phyloP scores from a whole-genome alignment of 2,888 invertebrate species.

The Dendrolimus houi region DNA sequence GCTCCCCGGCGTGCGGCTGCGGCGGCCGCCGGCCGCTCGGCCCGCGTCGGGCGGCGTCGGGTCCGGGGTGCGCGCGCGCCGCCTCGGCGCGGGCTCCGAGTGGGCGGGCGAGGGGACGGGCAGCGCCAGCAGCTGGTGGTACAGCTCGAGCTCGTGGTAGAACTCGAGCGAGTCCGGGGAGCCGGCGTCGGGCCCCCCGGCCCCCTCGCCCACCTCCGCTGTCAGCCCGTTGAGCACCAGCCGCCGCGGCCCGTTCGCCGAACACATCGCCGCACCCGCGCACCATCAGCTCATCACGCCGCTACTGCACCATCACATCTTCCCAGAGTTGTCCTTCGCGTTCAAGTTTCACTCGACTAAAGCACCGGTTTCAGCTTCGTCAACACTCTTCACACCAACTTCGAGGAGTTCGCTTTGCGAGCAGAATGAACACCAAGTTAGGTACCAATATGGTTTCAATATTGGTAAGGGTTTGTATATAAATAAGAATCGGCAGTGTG shows the following conservation, averaged over 20 bases:
- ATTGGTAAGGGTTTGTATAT: too few relatives aligned
- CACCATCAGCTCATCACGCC: conserved; percentile 3
- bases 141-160: conserved; percentile 62
- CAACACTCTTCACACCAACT: too few relatives aligned
- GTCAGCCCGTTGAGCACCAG: conserved; percentile 65
- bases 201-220: conserved; percentile 46
- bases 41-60: conserved; percentile 13
- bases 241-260: conserved; percentile 40
- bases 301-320: too few relatives aligned
- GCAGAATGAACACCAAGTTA: too few relatives aligned
- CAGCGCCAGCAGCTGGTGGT: conserved; percentile 52
- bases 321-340: too few relatives aligned
- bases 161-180: conserved; percentile 49
- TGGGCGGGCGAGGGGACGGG: conserved; percentile 8
- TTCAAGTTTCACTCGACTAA: too few relatives aligned
- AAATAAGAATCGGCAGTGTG: too few relatives aligned
- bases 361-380: too few relatives aligned
- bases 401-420: too few relatives aligned
- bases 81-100: conserved; percentile 3
- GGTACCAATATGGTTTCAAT: too few relatives aligned
- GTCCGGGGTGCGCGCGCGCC: conserved; percentile 24
- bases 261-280: conserved; percentile 17
- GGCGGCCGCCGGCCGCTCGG: conserved; percentile 9
- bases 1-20: conserved; percentile 15
- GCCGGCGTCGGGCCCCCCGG: conserved; percentile 17